Evolutionary conservation across 2,113 vertebrate species (phyloP).

Genomic region (Mormyrus lacerda): DNA sequence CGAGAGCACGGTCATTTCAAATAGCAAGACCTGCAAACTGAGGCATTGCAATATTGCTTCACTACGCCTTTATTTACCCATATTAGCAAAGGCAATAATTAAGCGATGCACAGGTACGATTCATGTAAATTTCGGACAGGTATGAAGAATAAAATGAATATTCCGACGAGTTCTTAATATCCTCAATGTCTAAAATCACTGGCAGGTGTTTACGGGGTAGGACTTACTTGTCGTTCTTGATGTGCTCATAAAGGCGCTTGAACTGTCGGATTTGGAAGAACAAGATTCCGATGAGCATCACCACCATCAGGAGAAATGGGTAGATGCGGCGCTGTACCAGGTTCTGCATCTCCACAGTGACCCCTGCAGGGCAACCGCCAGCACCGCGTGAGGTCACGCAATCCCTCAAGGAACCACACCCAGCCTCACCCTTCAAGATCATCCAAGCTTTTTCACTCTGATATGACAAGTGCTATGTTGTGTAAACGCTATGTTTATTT

Average conservation of each 20-base stretch:
- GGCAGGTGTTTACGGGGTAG: background rate
- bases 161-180: background rate
- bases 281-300: conserved; percentile 86
- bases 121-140: background rate
- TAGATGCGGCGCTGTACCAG: conserved; percentile 95
- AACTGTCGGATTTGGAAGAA: conserved; percentile 98
- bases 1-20: background rate
- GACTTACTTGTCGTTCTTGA: conserved; percentile 97
- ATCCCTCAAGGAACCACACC: background rate
- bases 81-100: background rate
- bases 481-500: background rate
- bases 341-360: conserved; percentile 92
- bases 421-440: background rate
- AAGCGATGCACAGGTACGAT: background rate
- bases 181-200: background rate
- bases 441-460: background rate
- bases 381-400: background rate
- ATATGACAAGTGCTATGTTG: too few species aligned
- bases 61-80: background rate
- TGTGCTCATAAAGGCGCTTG: conserved; percentile 98
- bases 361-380: conserved; percentile 60
- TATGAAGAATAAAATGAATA: background rate
- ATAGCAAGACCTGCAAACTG: background rate
- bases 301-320: conserved; percentile 93
- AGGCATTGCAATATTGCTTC: background rate